Evolutionary conservation across 1,140 invertebrate species (phyloP), one percentile per base, ranked within the genome.

Genomic region (Agraylea sexmaculata): DNA sequence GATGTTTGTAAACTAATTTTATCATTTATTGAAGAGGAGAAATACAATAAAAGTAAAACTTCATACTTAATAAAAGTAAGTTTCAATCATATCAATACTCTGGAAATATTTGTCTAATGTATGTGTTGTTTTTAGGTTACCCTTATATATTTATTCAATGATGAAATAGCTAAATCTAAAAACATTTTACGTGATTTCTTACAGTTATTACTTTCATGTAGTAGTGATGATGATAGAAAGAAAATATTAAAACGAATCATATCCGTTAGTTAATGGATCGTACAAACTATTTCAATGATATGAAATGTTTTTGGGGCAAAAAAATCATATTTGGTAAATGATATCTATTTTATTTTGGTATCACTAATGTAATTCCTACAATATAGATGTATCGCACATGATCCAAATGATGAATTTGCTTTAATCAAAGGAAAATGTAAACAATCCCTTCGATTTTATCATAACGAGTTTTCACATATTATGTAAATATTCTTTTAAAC

Each of bases 61-160:
- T 15, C 12, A 37, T 31, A 39, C 13, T 36, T 49, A 29, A 38
- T 40, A 5, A 49, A 45, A 23, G 46, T 48, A 42, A 48, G 28
- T 16, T 29, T 27, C 3, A 6, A 27, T 28, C 21, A 17, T 40
- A 15, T 19, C 29, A 3, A 29, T 5, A 28, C 19, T 7, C 11
- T 40, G 37, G 2, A 29, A 16, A 22, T 34, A 23, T 17, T 16
- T 17, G 27, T 21, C 29, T 27, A 16, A 34, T 38, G 12, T 16
- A 11, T 45, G 20, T 36, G 21, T 47, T 16, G 11, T 34, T 48
- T 45, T 42, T 27, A 49, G 47, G 42, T 39, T 25, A 39, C 43
- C 19, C 20, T 45, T 2, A 42, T 40, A 27, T 31, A 16, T 31
- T 13, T 40, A n/a, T 31, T 40, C 4, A 40, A 40, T 16, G 37